Base-by-base conservation (phyloP, 1,140 invertebrate genomes). In the Chymomyza costata region DNA sequence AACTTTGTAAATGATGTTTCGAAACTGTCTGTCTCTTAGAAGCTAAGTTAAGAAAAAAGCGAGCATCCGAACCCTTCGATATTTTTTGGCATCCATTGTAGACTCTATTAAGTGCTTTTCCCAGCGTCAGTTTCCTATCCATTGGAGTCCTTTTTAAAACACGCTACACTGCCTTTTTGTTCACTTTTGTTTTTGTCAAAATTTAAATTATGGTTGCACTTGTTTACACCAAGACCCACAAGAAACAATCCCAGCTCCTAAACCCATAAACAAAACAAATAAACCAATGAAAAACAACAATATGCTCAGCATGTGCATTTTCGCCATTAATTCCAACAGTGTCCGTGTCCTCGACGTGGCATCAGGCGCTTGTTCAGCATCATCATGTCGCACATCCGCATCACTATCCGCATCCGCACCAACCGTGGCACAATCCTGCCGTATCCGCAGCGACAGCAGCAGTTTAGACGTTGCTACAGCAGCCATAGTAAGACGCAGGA, bases 261-360 rank as follows among this genome's bases (percentile, higher is more conserved):
- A 46, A 49, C 40, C 39, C 6, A 37, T 46, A 43, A 57, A 66
- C 44, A 71, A 61, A 67, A n/a, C n/a, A n/a, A n/a, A n/a, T n/a
- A n/a, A n/a, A n/a, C n/a, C n/a, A n/a, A 64, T 65, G 65, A 76
- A 78, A 68, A 62, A 61, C 41, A 63, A n/a, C n/a, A 68, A 62
- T 61, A 58, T 84, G 73, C 82, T 81, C 73, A 85, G 81, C 65
- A 62, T 78, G 82, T 84, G 81, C 78, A 60, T 85, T 85, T 85
- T 85, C 74, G 73, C 70, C 83, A 82, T 85, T 85, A 83, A 84
- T 85, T 65, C 55, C 70, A 83, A 83, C 83, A 85, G 83, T 85
- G 69, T 80, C 71, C 67, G 73, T 76, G 54, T 84, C 83, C 61
- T 80, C 83, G 63, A 80, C 82, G 61, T 85, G 84, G 84, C 84